Evolutionary conservation across 2,113 vertebrate genomes (phyloP).

Genomic region (Drymodes brunneopygia): DNA sequence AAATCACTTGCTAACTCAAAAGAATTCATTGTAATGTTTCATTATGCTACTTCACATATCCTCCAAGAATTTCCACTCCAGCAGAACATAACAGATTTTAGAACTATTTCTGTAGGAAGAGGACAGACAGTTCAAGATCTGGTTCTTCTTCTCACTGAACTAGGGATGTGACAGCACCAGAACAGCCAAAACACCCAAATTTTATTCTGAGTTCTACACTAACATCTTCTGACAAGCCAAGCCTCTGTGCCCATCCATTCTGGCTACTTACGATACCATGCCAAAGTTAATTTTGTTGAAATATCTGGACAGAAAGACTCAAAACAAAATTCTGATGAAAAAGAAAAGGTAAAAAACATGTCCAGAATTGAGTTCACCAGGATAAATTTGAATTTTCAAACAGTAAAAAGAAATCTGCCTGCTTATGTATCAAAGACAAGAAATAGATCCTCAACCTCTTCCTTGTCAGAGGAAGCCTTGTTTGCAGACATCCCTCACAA

Average conservation of each 20-base stretch:
- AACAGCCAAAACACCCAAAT: background rate
- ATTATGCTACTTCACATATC: background rate
- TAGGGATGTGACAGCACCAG: background rate
- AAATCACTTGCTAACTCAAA: background rate
- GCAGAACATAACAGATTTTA: background rate
- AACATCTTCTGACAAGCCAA: background rate
- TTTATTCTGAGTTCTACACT: background rate
- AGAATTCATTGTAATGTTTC: background rate
- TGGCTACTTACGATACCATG: background rate
- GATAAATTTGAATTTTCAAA: background rate
- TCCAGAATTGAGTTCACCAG: background rate
- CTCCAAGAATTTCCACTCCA: background rate
- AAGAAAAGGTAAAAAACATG: background rate
- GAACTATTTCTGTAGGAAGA: constrained; percentile 17
- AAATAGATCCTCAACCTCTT: background rate
- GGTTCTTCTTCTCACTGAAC: background rate
- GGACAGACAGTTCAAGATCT: background rate
- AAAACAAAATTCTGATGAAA: background rate
- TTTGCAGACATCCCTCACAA: background rate
- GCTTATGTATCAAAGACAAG: background rate
- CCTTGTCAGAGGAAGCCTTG: background rate
- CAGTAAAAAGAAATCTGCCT: background rate
- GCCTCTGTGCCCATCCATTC: background rate
- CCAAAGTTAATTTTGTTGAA: background rate
- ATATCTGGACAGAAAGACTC: background rate